A percentile compares a stretch with the other conserved stretches of the same genome.
phyloP scores from a whole-genome alignment of 2,888 invertebrate species.

The Epicampocera succincta region DNA sequence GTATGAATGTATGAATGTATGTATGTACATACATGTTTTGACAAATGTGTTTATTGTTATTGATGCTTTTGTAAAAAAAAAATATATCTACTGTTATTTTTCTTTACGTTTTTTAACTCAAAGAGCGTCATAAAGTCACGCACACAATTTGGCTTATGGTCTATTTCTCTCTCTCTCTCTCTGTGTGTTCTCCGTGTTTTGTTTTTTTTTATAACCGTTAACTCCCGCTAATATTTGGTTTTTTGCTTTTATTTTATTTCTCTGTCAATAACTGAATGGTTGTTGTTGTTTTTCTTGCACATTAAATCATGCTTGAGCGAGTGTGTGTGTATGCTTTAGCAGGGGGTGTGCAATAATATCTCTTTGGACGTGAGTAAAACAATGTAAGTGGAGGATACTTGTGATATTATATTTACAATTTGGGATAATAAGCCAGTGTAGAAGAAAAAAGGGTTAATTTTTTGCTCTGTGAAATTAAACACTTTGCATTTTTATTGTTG shows the following conservation, averaged over 20 bases:
- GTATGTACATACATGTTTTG: constrained; percentile 13
- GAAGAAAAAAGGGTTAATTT: not conserved
- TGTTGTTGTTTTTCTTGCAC: constrained; percentile 4
- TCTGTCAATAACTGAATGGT: not conserved
- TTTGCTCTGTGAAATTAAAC: not conserved
- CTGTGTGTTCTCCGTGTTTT: not conserved
- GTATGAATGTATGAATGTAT: no score
- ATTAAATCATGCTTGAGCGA: not conserved
- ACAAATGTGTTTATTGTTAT: constrained; percentile 14
- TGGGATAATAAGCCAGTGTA: not conserved
- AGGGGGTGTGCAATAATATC: constrained; percentile 1
- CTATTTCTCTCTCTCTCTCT: not conserved
- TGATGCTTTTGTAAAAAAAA: constrained; percentile 11
- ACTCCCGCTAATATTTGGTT: constrained; percentile 12
- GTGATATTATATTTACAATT: not conserved
- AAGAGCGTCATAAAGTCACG: constrained; percentile 56
- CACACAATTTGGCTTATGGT: constrained; percentile 24
- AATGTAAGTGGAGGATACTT: constrained; percentile 10
- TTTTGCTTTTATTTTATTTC: not conserved
- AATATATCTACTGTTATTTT: not conserved
- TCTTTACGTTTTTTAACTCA: constrained; percentile 35
- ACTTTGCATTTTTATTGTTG: constrained; percentile 3
- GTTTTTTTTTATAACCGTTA: not conserved
- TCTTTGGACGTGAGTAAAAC: constrained; percentile 35
- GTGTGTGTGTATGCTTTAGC: not conserved